A percentile compares a stretch with the other conserved stretches of the same genome.
phyloP scores from a whole-genome alignment of 2,113 vertebrate genomes.

The Mesocricetus auratus region DNA sequence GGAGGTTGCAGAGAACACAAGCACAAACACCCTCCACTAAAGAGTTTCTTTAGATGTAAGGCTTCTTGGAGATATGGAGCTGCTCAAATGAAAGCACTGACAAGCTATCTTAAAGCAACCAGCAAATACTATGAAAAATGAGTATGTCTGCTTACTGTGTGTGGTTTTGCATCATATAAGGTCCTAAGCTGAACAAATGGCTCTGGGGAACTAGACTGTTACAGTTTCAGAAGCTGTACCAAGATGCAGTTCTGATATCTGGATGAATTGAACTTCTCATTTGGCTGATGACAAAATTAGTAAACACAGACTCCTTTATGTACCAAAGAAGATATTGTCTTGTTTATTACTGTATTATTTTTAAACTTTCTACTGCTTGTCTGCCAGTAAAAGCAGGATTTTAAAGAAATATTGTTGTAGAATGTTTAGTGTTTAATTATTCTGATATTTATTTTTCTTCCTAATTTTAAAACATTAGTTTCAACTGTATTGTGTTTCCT shows the following conservation, averaged over 20 bases:
- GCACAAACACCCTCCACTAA: neutral
- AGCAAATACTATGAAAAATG: neutral
- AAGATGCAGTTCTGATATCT: neutral
- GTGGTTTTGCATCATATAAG: neutral
- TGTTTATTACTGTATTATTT: neutral
- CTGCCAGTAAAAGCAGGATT: neutral
- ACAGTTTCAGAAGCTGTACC: neutral
- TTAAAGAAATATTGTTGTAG: neutral
- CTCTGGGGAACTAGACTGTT: fast-evolving
- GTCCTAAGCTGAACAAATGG: neutral
- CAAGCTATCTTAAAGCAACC: neutral
- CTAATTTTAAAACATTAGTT: constrained; percentile 1
- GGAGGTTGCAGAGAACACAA: neutral
- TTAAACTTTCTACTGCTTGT: neutral
- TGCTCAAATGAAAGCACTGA: neutral
- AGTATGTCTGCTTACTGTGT: neutral
- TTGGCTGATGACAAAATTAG: neutral
- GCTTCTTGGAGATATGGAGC: neutral
- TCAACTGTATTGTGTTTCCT: constrained; percentile 33
- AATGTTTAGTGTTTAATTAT: neutral
- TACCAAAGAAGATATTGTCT: neutral
- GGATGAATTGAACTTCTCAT: neutral
- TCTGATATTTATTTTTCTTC: neutral
- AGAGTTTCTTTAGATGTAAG: neutral
- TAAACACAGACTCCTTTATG: neutral